A percentile compares a stretch with the other conserved stretches of the same genome.
phyloP scores from a whole-genome alignment of 2,888 invertebrate genomes.

The Diloba caeruleocephala region DNA sequence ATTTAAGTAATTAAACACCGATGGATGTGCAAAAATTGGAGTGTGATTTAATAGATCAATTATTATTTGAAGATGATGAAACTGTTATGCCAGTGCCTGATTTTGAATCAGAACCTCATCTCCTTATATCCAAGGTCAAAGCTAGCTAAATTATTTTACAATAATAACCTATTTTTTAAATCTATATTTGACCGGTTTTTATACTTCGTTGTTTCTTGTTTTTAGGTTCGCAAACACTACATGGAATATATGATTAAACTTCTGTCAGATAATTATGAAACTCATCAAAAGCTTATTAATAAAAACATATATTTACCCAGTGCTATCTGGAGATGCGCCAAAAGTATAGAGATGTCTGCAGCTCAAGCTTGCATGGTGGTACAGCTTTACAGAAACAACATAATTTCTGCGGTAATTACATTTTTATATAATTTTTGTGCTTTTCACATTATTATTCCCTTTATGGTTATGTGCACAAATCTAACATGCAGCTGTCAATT shows the following conservation, averaged over 20 bases:
- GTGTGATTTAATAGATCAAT: constrained; percentile 65
- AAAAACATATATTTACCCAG: constrained; percentile 82
- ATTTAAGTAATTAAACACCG: not conserved
- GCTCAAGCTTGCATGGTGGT: constrained; percentile 82
- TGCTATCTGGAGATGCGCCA: constrained; percentile 85
- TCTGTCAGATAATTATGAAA: constrained; percentile 80
- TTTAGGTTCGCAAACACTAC: constrained; percentile 84
- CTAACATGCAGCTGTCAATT: not conserved
- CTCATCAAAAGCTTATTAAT: constrained; percentile 74
- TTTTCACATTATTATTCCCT: too few species aligned
- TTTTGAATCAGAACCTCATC: constrained; percentile 78
- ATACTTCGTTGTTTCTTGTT: constrained; percentile 8
- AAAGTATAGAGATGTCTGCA: constrained; percentile 79
- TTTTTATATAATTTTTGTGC: too few species aligned
- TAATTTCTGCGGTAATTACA: constrained; percentile 70
- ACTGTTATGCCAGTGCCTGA: constrained; percentile 75
- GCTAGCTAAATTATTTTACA: not conserved
- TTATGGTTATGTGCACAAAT: too few species aligned
- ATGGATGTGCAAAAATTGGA: constrained; percentile 55
- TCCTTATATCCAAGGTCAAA: constrained; percentile 80
- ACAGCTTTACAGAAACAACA: constrained; percentile 79
- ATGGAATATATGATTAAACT: constrained; percentile 81
- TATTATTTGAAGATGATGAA: constrained; percentile 73
- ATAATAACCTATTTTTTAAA: not conserved
- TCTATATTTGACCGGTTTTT: not conserved